Percentiles rank a stretch among this genome's conserved stretches.
Conservation (phyloP, 2,797 vertebrate species). For the Alosa sapidissima region DNA sequence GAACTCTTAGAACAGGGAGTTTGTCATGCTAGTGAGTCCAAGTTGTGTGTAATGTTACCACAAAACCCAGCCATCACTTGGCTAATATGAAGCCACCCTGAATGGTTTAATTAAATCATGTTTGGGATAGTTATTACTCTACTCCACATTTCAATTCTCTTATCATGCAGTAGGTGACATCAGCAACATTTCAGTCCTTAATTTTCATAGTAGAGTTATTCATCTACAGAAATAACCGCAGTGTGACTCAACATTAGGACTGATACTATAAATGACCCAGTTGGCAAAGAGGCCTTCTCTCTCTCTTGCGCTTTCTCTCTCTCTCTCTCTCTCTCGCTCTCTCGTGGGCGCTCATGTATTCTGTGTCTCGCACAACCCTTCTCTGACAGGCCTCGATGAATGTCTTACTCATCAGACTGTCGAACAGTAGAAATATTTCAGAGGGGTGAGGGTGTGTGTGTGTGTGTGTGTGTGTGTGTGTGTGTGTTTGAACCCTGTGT, state of each 20-base stretch:
- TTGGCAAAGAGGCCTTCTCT: background rate
- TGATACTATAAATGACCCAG: constrained; percentile 10
- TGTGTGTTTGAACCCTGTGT: constrained; percentile 56
- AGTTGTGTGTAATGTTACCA: too few species aligned
- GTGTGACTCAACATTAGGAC: background rate
- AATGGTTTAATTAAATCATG: too few species aligned
- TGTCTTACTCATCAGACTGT: constrained; percentile 23
- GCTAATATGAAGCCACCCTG: too few species aligned
- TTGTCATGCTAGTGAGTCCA: background rate
- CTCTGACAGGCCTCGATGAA: constrained; percentile 12
- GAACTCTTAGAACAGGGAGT: background rate
- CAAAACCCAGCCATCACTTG: too few species aligned
- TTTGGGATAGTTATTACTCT: too few species aligned
- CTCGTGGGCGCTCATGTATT: background rate
- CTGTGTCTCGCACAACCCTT: background rate
- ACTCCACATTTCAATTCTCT: background rate
- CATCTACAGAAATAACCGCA: background rate
- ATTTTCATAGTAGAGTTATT: background rate
- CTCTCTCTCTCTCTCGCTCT: too few species aligned
- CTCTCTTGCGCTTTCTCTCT: background rate
- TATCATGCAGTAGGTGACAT: background rate
- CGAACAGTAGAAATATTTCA: constrained; percentile 23
- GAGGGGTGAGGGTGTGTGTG: background rate
- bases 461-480: background rate
- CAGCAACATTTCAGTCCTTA: background rate